Percentiles rank a stretch among this genome's conserved stretches.
Evolutionary conservation across 2,888 invertebrate genomes (phyloP).

Genomic region (Ischnus inquisitorius): DNA sequence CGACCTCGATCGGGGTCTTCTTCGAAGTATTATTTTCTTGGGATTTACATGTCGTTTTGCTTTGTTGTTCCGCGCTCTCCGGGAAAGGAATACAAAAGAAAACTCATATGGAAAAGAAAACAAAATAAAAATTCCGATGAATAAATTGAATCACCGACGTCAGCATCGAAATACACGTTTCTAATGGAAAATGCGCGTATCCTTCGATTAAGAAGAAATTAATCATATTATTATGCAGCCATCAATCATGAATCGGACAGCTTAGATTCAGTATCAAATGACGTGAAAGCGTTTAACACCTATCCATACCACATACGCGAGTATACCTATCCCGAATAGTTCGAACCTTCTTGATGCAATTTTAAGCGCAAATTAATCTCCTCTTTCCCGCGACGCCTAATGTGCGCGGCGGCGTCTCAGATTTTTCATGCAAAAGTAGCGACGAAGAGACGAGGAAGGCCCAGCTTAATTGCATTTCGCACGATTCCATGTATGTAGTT

Average conservation of each 20-base stretch:
- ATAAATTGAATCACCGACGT: too few species aligned
- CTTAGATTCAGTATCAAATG: background rate
- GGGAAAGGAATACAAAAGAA: too few species aligned
- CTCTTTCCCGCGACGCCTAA: background rate
- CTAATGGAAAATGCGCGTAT: too few species aligned
- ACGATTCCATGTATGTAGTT: constrained; percentile 24
- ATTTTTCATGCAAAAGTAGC: constrained; percentile 11
- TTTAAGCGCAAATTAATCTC: constrained; percentile 30
- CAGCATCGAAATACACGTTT: too few species aligned
- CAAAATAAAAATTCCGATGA: too few species aligned
- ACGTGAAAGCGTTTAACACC: background rate
- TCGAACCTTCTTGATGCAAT: constrained; percentile 22
- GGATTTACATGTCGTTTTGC: too few species aligned
- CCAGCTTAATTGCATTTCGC: constrained; percentile 30
- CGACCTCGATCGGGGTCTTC: background rate
- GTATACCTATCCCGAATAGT: background rate
- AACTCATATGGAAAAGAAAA: background rate
- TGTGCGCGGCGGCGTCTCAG: background rate
- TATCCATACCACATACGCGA: background rate
- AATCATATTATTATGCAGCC: background rate
- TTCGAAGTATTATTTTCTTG: background rate
- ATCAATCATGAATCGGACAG: background rate
- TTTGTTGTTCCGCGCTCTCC: too few species aligned
- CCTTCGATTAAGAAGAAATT: too few species aligned
- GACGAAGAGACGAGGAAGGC: background rate